A percentile compares a stretch with the other conserved stretches of the same genome.
Evolutionary conservation across 64 coral and sea anemone species (phyloP).

Genomic region (Anthopleura sola): DNA sequence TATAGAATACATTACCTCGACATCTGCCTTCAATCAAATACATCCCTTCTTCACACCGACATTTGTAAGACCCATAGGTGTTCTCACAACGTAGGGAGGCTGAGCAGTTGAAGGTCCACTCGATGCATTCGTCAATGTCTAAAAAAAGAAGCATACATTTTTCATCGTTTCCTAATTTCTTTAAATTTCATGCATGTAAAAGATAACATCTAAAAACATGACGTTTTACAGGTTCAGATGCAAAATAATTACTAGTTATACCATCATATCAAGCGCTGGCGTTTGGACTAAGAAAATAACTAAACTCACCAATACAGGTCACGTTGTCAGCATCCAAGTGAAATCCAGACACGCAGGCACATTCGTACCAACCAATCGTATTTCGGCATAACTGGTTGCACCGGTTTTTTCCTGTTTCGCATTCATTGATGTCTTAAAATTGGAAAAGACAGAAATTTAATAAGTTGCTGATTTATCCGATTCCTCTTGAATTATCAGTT

Average conservation of each 20-base stretch:
- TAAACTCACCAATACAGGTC: conserved; percentile 19
- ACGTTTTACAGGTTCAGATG: neutral
- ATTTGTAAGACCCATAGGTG: conserved; percentile 31
- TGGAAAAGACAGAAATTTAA: too few relatives aligned
- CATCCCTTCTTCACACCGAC: conserved; percentile 25
- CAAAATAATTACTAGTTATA: too few relatives aligned
- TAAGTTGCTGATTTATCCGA: too few relatives aligned
- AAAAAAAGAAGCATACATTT: neutral
- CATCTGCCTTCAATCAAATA: conserved; percentile 29
- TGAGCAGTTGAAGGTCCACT: conserved; percentile 5
- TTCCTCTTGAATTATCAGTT: too few relatives aligned
- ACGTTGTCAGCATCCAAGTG: conserved; percentile 2
- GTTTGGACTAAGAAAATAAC: too few relatives aligned
- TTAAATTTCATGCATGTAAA: too few relatives aligned
- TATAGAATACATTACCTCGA: too few relatives aligned
- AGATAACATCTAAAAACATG: too few relatives aligned
- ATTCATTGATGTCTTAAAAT: conserved; percentile 29
- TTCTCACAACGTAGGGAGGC: conserved; percentile 3
- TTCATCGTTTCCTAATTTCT: too few relatives aligned
- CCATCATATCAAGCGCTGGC: too few relatives aligned
- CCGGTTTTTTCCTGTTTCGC: neutral
- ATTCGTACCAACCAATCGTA: conserved; percentile 12
- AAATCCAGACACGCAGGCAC: neutral
- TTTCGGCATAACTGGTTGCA: conserved; percentile 16
- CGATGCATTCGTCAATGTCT: conserved; percentile 24